Evolutionary conservation across 2,113 vertebrate species (phyloP), one percentile per base, ranked within the genome.

Genomic region (Platycercus adscitus): DNA sequence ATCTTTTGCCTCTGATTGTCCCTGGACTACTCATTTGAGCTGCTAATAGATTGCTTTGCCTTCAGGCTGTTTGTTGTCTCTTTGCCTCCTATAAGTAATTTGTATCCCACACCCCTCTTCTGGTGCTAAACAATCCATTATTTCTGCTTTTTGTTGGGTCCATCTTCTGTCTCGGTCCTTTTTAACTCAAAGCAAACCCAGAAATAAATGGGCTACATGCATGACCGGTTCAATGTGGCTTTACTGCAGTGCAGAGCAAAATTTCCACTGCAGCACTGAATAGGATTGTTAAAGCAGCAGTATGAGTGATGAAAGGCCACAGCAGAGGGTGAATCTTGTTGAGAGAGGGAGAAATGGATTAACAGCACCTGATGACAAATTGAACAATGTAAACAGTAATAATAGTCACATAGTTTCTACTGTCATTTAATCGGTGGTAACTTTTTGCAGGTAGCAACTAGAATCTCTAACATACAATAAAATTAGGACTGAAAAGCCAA

Each of bases 171-270:
- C 81, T 60, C 43, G 17, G 68, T 41, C 47, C 66, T 63, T 35
- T 53, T 16, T 20, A 95, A 76, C 41, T 84, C 86, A n/a, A n/a
- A 87, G 60, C 29, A 66, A 78, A 25, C 41, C 85, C 55, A 88
- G 46, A 35, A 89, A 75, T 39, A 39, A 88, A 83, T 0, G 5
- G 77, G 71, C 86, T 84, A 64, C 47, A 89, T 63, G 91, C 77
- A 71, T 81, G 76, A 83, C 33, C 0, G 0, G 9, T 35, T 90
- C 88, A 64, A 17, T 19, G 80, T 17, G 80, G 63, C 41, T 78
- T 63, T 63, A 66, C 91, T 95, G 94, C 95, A 95, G 91, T 64
- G 83, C 91, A 84, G 69, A 84, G 68, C 64, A 78, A 17, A 77
- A 84, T 47, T 78, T 39, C 60, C 83, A 81, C 69, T 75, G 95